Evolutionary conservation across 2,113 vertebrate species (phyloP), one percentile per base, ranked within the genome.

Genomic region (Hyperoodon ampullatus): DNA sequence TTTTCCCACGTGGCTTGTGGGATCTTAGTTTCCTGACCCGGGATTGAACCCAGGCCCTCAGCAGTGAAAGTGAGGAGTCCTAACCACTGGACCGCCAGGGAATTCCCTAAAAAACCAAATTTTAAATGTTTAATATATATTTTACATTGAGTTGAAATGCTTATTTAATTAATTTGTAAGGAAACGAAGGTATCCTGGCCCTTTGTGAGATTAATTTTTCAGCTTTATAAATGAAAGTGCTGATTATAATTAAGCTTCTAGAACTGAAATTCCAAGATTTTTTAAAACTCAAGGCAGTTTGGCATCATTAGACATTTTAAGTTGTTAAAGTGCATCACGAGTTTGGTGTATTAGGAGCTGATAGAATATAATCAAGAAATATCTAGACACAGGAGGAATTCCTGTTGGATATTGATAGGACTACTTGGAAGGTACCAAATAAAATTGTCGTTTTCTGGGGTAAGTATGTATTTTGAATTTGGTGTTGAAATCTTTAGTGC

Each of bases 391-490:
- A 13, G n/a, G 26, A 87, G 55, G 55, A 33, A 88, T 84, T 95
- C 13, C 35, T 81, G 1, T 39, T 95, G 18, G 1, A 19, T 94
- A 70, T 19, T 87, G 12, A 35, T 61, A 93, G 28, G 35, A 87
- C 33, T 81, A 26, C 53, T 84, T 88, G 18, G 28, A 70, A 80
- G 15, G 5, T 81, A 83, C 21, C 55, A 93, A 50, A 90, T 85
- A 82, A 86, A 77, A n/a, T 53, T 24, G 28, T 90, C 23, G 47
- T 88, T 77, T 96, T 53, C 35, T 71, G 28, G 30, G 33, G 28
- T 39, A 87, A 66, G 39, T 91, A 47, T 87, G 24, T 78, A 47
- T 91, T 93, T 93, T 82, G 47, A 70, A 80, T 92, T 93, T 96
- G 50, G 68, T 96, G 12, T 96, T 74, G 47, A 81, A 60, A 55